A percentile compares a stretch with the other conserved stretches of the same genome.
Conservation (phyloP, 2,113 vertebrate species). For the Embiotoca jacksoni region DNA sequence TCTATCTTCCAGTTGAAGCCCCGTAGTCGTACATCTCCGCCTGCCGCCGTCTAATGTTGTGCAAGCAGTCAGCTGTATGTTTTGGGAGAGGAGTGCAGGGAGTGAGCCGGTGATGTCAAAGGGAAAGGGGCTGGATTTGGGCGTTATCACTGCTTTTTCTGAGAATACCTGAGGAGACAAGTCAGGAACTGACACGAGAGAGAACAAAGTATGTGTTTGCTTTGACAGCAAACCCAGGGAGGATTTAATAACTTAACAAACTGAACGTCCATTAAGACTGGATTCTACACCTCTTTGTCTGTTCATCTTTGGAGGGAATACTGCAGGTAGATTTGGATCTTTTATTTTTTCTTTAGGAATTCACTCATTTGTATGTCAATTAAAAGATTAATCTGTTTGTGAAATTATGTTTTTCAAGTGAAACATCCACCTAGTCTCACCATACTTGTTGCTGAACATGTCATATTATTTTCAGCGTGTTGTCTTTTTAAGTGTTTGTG, state of each 20-base stretch:
- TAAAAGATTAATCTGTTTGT: constrained; percentile 1
- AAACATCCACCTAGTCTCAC: background rate
- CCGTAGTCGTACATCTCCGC: constrained; percentile 1
- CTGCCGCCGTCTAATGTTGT: constrained; percentile 25
- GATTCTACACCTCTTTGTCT: constrained; percentile 16
- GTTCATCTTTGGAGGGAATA: background rate
- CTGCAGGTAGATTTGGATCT: background rate
- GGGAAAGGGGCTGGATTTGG: constrained; percentile 67
- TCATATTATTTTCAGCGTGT: background rate
- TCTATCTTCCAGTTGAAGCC: background rate
- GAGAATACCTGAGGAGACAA: constrained; percentile 81
- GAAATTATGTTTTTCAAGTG: background rate
- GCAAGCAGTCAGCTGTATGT: constrained; percentile 35
- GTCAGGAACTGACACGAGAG: constrained; percentile 73
- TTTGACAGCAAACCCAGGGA: constrained; percentile 30
- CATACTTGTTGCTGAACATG: background rate
- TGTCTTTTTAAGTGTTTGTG: background rate
- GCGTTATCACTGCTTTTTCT: constrained; percentile 52
- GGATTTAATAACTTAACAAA: constrained; percentile 46
- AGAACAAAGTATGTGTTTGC: constrained; percentile 51
- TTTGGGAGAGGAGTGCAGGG: constrained; percentile 72
- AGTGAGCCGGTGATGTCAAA: constrained; percentile 73
- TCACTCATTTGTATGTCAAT: background rate
- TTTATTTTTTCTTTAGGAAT: background rate
- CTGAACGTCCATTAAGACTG: constrained; percentile 49